Base-by-base conservation (phyloP, 2,113 vertebrate genomes). In the Elachura formosa region DNA sequence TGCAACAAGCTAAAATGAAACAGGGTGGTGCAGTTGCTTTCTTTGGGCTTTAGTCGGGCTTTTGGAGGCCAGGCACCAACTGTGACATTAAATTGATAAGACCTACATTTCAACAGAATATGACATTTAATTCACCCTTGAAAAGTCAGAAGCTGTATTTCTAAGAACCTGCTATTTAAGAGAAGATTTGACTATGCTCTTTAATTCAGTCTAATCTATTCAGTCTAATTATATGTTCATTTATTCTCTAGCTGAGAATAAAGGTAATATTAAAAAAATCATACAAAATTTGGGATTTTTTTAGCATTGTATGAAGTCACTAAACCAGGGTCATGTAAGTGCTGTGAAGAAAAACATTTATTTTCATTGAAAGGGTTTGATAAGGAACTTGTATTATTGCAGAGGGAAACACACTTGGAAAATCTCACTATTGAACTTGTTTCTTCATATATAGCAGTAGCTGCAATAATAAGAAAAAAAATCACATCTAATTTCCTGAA, bases 81-180 rank as follows among this genome's bases (percentile, higher is more conserved):
- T 92, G 74, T 87, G 93, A 93, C 69, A 5, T 79, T 93, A 91
- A 84, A 91, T 93, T 87, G 89, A 73, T 88, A 90, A 92, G 86
- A 92, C 94, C 94, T 96, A 58, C 88, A 88, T 93, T 96, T 84
- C 90, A 92, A 56, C 93, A 93, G 87, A 94, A 24, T 91, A 88
- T 88, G 78, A 81, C 81, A 75, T 92, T 72, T 86, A 96, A 96
- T 96, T 96, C 87, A 74, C 64, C 22, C 61, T 71, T 80, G 48
- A 73, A 92, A 97, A 96, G 72, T 94, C 81, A 80, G 92, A 91
- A 83, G 71, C 62, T 24, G 3, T 92, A 69, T 91, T 91, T 91
- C 91, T 76, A 84, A 78, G 81, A 92, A 96, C 64, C 52, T 71
- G 43, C 71, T 86, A 67, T 84, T 96, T 92, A 81, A 86, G 69